phyloP scores from a whole-genome alignment of 2,888 invertebrate genomes.

The Drosophila nigricruria region DNA sequence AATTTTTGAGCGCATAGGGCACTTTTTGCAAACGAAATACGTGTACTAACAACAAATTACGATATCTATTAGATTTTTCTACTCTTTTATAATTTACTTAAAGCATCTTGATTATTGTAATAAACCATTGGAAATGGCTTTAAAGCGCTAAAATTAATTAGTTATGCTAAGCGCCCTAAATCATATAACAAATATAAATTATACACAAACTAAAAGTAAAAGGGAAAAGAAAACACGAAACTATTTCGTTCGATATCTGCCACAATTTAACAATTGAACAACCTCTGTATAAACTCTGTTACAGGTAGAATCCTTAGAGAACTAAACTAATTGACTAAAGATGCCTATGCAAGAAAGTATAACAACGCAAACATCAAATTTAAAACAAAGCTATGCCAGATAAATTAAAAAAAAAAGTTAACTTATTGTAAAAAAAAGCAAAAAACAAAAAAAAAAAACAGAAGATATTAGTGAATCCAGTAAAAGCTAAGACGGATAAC shows the following conservation, averaged over 20 bases:
- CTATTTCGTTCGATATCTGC: constrained; percentile 60
- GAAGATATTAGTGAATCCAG: constrained; percentile 45
- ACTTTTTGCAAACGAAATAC: constrained; percentile 77
- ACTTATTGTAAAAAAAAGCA: constrained; percentile 70
- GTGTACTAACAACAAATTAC: constrained; percentile 61
- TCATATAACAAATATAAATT: constrained; percentile 36
- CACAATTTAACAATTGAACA: constrained; percentile 43
- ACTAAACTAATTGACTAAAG: constrained; percentile 49
- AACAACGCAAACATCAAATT: constrained; percentile 33
- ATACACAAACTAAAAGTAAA: constrained; percentile 27
- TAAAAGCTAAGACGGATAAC: constrained; percentile 39
- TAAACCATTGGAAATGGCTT: constrained; percentile 64
- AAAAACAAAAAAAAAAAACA: constrained; percentile 37
- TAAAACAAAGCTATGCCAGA: constrained; percentile 39
- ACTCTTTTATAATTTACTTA: constrained; percentile 79
- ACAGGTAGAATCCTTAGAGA: constrained; percentile 53
- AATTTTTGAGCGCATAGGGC: constrained; percentile 80
- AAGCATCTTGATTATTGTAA: constrained; percentile 68
- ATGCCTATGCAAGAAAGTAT: constrained; percentile 69
- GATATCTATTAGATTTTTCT: constrained; percentile 80
- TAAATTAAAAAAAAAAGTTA: constrained; percentile 55
- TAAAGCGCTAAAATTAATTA: constrained; percentile 60
- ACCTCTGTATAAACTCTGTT: constrained; percentile 36
- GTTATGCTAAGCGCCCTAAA: constrained; percentile 71
- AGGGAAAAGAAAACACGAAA: constrained; percentile 42